A percentile compares a stretch with the other conserved stretches of the same genome.
These are phyloP conservation scores for Elgaria multicarinata DNA, from an alignment of 2,113 vertebrate genomes.

Conservation along the genomic window DNA sequence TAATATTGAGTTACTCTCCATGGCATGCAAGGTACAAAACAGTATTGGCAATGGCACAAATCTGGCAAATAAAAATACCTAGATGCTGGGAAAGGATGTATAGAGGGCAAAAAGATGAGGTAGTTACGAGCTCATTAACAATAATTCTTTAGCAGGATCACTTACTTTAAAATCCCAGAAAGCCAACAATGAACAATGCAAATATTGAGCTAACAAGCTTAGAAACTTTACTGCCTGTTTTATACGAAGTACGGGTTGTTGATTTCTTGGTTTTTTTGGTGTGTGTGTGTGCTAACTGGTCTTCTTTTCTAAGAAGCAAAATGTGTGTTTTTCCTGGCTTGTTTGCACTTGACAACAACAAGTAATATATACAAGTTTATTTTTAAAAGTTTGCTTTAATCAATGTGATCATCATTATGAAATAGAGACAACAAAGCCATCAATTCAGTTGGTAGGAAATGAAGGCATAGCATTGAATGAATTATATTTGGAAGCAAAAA, in stretches of 20 bases:
- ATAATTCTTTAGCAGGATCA: slow-evolving; percentile 10
- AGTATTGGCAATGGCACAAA: neutral
- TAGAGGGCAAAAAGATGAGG: neutral
- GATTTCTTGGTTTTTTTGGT: too few species aligned
- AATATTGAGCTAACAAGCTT: slow-evolving; percentile 23
- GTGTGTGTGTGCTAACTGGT: slow-evolving; percentile 9
- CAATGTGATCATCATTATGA: slow-evolving; percentile 39
- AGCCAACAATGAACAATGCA: slow-evolving; percentile 17
- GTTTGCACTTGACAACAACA: neutral
- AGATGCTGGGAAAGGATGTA: slow-evolving; percentile 8
- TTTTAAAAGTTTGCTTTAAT: slow-evolving; percentile 35
- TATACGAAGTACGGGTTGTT: neutral
- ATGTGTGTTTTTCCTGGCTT: slow-evolving; percentile 39
- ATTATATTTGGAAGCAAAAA: slow-evolving; percentile 28
- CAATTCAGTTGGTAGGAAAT: slow-evolving; percentile 31
- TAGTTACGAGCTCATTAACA: slow-evolving; percentile 34
- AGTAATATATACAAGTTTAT: neutral
- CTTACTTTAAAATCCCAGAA: slow-evolving; percentile 35
- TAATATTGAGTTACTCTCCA: slow-evolving; percentile 42
- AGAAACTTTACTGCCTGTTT: slow-evolving; percentile 27
- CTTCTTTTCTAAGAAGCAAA: slow-evolving; percentile 27
- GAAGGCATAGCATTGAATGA: neutral
- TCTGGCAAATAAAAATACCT: slow-evolving; percentile 15
- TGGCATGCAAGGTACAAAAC: slow-evolving; percentile 1
- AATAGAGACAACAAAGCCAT: slow-evolving; percentile 16